phyloP scores from a whole-genome alignment of 2,113 vertebrate genomes.

The Piprites chloris region DNA sequence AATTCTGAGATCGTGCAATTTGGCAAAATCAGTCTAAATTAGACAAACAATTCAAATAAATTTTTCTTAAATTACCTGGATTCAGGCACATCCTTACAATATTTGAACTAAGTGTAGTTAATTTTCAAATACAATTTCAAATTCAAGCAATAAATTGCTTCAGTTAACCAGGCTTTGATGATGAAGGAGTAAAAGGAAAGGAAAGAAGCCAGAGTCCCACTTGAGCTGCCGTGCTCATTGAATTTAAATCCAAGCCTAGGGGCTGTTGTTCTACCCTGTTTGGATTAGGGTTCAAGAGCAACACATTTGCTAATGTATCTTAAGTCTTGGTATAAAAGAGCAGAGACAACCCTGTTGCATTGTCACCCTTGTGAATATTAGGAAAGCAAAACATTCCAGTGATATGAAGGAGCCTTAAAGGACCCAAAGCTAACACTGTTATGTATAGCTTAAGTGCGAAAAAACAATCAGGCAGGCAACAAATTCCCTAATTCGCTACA shows the following conservation, averaged over 20 bases:
- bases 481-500: background rate
- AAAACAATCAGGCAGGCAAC: background rate
- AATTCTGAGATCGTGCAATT: background rate
- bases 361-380: background rate
- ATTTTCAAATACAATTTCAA: background rate
- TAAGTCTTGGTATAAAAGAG: background rate
- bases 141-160: too few relatives aligned
- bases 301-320: background rate
- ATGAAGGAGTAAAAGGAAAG: background rate
- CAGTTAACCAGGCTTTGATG: background rate
- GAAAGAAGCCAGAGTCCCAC: background rate
- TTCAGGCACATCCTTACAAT: background rate
- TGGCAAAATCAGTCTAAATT: background rate
- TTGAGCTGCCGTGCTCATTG: rapidly evolving
- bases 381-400: background rate
- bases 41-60: background rate
- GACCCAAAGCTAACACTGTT: background rate
- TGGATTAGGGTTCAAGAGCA: background rate
- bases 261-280: background rate
- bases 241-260: background rate
- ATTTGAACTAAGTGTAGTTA: background rate
- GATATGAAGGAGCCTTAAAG: background rate
- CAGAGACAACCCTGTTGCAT: background rate
- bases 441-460: background rate
- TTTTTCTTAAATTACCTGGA: background rate